phyloP scores from a whole-genome alignment of 92 coral and sea anemone species.

The Galaxea fascicularis region DNA sequence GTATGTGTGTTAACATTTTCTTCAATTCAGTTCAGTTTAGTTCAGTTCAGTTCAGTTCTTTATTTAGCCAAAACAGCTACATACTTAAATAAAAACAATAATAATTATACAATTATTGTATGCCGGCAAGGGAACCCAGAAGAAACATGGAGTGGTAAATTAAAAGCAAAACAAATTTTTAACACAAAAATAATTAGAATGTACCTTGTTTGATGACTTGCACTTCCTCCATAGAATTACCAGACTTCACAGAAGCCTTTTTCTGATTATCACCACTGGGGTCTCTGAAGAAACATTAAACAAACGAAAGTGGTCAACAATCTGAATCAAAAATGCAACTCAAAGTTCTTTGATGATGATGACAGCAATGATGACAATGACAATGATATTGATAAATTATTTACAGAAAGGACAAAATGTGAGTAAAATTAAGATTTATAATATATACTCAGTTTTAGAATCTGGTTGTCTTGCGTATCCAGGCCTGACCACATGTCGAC shows the following conservation, averaged over 20 bases:
- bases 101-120: too few relatives aligned
- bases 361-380: too few relatives aligned
- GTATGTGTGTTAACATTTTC: too few relatives aligned
- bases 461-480: conserved; percentile 50
- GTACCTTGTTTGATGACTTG: conserved; percentile 66
- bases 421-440: neutral
- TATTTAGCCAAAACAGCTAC: too few relatives aligned
- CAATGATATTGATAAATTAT: neutral
- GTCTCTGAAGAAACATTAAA: neutral
- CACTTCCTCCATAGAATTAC: conserved; percentile 54
- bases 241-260: conserved; percentile 66
- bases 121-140: too few relatives aligned
- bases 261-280: conserved; percentile 54
- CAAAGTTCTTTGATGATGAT: neutral
- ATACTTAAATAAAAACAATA: too few relatives aligned
- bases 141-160: too few relatives aligned
- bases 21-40: too few relatives aligned
- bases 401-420: neutral
- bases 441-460: conserved; percentile 5
- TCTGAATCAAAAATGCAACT: neutral
- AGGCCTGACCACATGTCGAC: conserved; percentile 35
- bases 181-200: neutral
- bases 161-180: neutral
- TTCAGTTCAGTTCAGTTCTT: too few relatives aligned
- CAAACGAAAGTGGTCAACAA: neutral